Evolutionary conservation across 2,888 invertebrate species (phyloP).

Genomic region (Eumerus sabulonum): DNA sequence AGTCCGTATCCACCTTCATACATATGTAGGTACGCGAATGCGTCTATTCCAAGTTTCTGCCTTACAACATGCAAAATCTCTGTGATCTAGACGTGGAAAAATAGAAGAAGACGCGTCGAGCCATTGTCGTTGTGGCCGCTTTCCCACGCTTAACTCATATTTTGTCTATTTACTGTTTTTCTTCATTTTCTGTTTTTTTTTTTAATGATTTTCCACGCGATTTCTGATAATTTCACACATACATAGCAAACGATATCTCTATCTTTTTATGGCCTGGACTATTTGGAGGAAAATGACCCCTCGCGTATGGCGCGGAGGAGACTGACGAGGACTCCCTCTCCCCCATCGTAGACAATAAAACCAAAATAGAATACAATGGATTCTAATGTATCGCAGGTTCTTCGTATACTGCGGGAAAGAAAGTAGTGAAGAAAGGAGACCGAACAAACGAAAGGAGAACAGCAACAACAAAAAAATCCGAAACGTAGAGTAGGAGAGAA

Average conservation of each 20-base stretch:
- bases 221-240: slow-evolving; percentile 53
- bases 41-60: slow-evolving; percentile 3
- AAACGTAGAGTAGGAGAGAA: slow-evolving; percentile 34
- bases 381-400: no score
- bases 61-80: slow-evolving; percentile 57
- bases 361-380: no score
- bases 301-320: slow-evolving; percentile 12
- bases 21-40: slow-evolving; percentile 39
- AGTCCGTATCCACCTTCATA: no score
- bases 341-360: no score
- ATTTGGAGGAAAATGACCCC: slow-evolving; percentile 60
- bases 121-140: slow-evolving; percentile 54
- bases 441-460: slow-evolving; percentile 21
- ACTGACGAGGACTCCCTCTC: no score
- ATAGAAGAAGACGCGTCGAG: not conserved
- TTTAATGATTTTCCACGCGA: slow-evolving; percentile 52
- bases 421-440: slow-evolving; percentile 49
- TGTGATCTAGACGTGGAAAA: slow-evolving; percentile 42
- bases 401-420: slow-evolving; percentile 52
- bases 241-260: not conserved
- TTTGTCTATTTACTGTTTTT: slow-evolving; percentile 54
- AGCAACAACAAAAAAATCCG: slow-evolving; percentile 8
- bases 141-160: slow-evolving; percentile 65
- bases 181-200: no score
- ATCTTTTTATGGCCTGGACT: slow-evolving; percentile 30